phyloP scores from a whole-genome alignment of 2,888 invertebrate species.

The Meandrusa payeni region DNA sequence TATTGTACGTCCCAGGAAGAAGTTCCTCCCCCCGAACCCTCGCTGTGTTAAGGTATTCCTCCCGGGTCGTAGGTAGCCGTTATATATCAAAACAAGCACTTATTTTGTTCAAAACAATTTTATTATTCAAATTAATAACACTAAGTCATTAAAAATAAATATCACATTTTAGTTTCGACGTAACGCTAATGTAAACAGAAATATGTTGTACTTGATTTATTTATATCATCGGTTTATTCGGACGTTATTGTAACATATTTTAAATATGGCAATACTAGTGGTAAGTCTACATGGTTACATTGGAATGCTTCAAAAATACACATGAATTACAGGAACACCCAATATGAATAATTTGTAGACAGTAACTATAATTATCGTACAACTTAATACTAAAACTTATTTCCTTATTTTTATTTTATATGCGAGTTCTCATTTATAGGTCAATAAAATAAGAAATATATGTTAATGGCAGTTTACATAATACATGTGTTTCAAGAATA shows the following conservation, averaged over 20 bases:
- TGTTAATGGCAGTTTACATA: slow-evolving; percentile 12
- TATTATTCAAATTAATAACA: slow-evolving; percentile 5
- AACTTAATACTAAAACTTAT: too few relatives aligned
- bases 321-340: too few relatives aligned
- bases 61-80: too few relatives aligned
- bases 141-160: slow-evolving; percentile 20
- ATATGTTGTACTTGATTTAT: slow-evolving; percentile 11
- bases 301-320: too few relatives aligned
- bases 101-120: slow-evolving; percentile 2
- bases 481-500: background rate
- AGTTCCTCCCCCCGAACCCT: too few relatives aligned
- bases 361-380: too few relatives aligned
- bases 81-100: too few relatives aligned
- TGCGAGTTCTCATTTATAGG: background rate
- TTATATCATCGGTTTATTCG: too few relatives aligned
- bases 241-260: background rate
- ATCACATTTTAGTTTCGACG: slow-evolving; percentile 22
- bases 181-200: slow-evolving; percentile 1
- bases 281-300: too few relatives aligned
- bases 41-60: too few relatives aligned
- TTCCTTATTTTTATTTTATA: background rate
- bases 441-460: background rate
- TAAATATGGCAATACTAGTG: background rate
- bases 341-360: too few relatives aligned
- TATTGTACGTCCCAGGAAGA: too few relatives aligned